Evolutionary conservation across 2,113 vertebrate species (phyloP).

Genomic region (Oncorhynchus tshawytscha): DNA sequence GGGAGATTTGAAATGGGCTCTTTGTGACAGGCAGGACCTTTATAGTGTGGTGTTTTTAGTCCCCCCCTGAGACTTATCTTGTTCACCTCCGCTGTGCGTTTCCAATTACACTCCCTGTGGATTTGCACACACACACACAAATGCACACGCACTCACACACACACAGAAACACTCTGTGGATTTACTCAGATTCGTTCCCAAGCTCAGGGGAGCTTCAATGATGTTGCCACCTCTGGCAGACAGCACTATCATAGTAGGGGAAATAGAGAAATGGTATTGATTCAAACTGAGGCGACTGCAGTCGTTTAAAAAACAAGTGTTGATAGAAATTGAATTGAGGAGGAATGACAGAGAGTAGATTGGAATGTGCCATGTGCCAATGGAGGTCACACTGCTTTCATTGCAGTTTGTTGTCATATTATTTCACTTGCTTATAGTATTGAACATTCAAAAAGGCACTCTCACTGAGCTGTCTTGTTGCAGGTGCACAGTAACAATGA

Average conservation of each 20-base stretch:
- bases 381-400: neutral
- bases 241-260: neutral
- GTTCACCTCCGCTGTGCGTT: neutral
- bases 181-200: neutral
- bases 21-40: no score
- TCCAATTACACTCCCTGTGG: neutral
- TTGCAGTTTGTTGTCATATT: no score
- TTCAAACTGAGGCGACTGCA: neutral
- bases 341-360: neutral
- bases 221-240: slow-evolving; percentile 8
- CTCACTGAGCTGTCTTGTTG: no score
- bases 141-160: no score
- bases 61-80: no score
- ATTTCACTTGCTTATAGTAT: no score
- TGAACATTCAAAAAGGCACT: no score
- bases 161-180: no score
- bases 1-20: no score
- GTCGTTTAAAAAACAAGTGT: neutral
- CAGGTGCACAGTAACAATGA: no score
- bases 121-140: no score
- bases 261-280: neutral
- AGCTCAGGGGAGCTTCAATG: neutral
- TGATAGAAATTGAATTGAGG: neutral
- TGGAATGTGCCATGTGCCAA: neutral
- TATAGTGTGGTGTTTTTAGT: no score